Conservation (phyloP, 2,888 invertebrate genomes). For the Nephrotoma flavescens region DNA sequence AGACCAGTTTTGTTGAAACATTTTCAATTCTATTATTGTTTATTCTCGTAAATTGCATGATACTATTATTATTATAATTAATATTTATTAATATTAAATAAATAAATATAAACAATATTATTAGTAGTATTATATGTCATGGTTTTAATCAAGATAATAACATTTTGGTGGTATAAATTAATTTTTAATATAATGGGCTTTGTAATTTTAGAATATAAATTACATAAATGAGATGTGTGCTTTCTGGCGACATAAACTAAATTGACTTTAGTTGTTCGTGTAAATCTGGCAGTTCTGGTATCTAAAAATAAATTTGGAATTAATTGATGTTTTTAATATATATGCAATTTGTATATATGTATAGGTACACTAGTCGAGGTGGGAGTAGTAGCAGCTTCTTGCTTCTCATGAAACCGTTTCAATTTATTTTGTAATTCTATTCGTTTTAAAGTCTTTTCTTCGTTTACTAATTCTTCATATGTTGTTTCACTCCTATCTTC, state of each 20-base stretch:
- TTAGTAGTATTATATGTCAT: background rate
- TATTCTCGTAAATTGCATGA: background rate
- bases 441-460: background rate
- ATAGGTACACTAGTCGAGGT: background rate
- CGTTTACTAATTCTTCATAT: background rate
- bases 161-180: background rate
- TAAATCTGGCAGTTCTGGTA: background rate
- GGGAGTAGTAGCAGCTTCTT: background rate
- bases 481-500: background rate
- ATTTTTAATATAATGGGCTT: background rate
- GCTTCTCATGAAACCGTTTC: background rate
- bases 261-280: background rate
- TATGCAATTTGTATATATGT: background rate
- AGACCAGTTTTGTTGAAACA: background rate
- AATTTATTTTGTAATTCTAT: background rate
- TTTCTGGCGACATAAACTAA: background rate
- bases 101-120: background rate
- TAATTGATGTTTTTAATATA: background rate
- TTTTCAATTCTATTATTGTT: background rate
- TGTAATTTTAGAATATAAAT: background rate
- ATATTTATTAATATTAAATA: background rate
- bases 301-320: background rate
- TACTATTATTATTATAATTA: background rate
- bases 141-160: background rate
- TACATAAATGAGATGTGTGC: background rate